These are phyloP conservation scores for Anthrax anthrax DNA, from an alignment of 2,888 invertebrate species.

Conservation along the genomic window DNA sequence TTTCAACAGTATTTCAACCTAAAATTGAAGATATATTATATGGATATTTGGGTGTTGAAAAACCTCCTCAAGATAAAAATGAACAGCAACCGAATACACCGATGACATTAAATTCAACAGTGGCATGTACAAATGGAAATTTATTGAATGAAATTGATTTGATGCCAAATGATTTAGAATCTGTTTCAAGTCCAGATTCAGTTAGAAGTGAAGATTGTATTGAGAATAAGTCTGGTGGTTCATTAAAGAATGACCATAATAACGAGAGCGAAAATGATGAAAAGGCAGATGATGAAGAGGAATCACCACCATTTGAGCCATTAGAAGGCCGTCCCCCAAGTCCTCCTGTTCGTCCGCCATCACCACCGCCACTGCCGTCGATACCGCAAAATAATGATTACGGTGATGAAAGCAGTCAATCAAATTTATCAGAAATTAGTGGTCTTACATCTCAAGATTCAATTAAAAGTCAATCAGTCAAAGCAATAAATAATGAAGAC, in stretches of 20 bases:
- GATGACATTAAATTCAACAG: conserved; percentile 5
- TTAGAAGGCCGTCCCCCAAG: conserved; percentile 33
- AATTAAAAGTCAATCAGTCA: conserved; percentile 10
- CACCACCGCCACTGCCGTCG: background rate
- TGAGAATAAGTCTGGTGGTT: conserved; percentile 29
- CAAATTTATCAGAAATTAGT: conserved; percentile 42
- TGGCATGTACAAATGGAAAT: conserved; percentile 21
- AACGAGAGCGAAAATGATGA: conserved; percentile 21
- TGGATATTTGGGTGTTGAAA: conserved; percentile 67
- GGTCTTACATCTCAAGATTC: conserved; percentile 30
- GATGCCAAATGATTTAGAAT: conserved; percentile 62
- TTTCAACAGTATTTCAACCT: conserved; percentile 72
- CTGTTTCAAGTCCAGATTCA: conserved; percentile 61
- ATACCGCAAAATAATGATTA: too few relatives aligned
- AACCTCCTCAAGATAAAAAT: conserved; percentile 39
- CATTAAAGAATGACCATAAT: conserved; percentile 25
- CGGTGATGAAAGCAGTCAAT: conserved; percentile 40
- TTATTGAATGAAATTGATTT: conserved; percentile 38
- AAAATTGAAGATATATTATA: conserved; percentile 85
- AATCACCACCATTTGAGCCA: conserved; percentile 52
- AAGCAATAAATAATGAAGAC: background rate
- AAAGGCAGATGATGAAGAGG: conserved; percentile 36
- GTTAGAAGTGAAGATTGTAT: conserved; percentile 41
- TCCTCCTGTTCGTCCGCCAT: conserved; percentile 13
- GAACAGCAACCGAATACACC: conserved; percentile 10